Percentiles rank a stretch among this genome's conserved stretches.
Conservation (phyloP, 2,113 vertebrate genomes). For the Neolamprologus longior region DNA sequence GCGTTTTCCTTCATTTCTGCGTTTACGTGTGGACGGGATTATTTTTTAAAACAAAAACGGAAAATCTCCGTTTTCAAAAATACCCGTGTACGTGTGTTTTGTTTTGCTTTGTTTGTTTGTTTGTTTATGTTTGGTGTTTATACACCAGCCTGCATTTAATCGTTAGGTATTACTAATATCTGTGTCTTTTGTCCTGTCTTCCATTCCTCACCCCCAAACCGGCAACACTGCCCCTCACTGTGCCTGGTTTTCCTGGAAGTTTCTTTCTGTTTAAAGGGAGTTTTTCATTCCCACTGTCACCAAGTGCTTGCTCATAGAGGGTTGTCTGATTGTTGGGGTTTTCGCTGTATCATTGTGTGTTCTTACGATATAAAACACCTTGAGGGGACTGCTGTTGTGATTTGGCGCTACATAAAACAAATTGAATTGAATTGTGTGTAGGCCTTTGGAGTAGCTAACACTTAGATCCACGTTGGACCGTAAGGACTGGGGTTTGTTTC, state of each 20-base stretch:
- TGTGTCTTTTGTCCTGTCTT: not conserved
- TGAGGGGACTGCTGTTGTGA: not conserved
- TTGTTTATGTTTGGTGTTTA: not conserved
- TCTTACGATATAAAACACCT: not conserved
- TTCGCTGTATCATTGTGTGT: not conserved
- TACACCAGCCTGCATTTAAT: not conserved
- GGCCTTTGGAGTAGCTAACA: not conserved
- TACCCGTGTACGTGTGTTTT: not conserved
- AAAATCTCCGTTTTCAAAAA: too few relatives aligned
- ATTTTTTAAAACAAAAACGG: too few relatives aligned
- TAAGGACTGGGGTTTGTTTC: not conserved
- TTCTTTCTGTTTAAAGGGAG: not conserved
- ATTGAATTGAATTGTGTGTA: not conserved
- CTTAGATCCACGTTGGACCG: not conserved
- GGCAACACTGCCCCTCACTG: not conserved
- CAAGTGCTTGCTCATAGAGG: not conserved
- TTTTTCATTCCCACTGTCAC: not conserved
- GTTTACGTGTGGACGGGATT: rapidly evolving
- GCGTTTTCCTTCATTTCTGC: too few relatives aligned
- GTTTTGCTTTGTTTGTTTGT: not conserved
- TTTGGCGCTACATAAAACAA: not conserved
- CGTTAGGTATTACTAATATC: rapidly evolving
- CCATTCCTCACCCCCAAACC: not conserved
- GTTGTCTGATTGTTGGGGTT: not conserved
- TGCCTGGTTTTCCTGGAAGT: rapidly evolving